A percentile compares a stretch with the other conserved stretches of the same genome.
These are phyloP conservation scores for Serranus cabrilla DNA, from an alignment of 2,797 vertebrate genomes.

Conservation along the genomic window DNA sequence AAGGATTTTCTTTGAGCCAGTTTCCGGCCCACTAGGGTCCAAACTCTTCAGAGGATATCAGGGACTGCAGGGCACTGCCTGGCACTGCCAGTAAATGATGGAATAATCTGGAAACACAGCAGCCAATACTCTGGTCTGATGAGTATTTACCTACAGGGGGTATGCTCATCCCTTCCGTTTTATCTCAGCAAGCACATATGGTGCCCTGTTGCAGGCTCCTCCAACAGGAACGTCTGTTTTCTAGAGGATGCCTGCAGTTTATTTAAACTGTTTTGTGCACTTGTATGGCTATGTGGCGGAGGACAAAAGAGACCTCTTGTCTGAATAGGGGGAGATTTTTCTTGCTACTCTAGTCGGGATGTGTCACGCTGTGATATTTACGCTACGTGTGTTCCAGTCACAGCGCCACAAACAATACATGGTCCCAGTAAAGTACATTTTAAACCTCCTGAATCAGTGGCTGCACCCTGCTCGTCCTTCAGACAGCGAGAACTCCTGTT, in stretches of 20 bases:
- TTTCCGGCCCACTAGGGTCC: conserved; percentile 67
- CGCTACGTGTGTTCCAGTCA: conserved; percentile 11
- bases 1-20: conserved; percentile 65
- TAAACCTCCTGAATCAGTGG: conserved; percentile 23
- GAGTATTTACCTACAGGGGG: conserved; percentile 80
- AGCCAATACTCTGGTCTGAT: conserved; percentile 82
- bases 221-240: conserved; percentile 72
- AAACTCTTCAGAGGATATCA: conserved; percentile 70
- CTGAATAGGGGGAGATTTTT: conserved; percentile 14
- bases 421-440: conserved; percentile 48
- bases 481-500: conserved; percentile 51
- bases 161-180: conserved; percentile 75
- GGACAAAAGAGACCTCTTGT: conserved; percentile 25
- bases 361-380: conserved; percentile 31
- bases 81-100: conserved; percentile 75
- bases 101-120: conserved; percentile 82
- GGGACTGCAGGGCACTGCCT: conserved; percentile 70
- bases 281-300: conserved; percentile 40
- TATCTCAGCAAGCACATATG: conserved; percentile 83
- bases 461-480: conserved; percentile 55
- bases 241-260: conserved; percentile 67
- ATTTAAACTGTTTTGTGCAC: conserved; percentile 57
- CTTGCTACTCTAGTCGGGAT: conserved; percentile 4
- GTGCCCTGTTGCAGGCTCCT: conserved; percentile 68
- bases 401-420: conserved; percentile 11